Percentiles rank a stretch among this genome's conserved stretches.
Conservation (phyloP, 2,888 invertebrate genomes). For the Odiellus spinosus region DNA sequence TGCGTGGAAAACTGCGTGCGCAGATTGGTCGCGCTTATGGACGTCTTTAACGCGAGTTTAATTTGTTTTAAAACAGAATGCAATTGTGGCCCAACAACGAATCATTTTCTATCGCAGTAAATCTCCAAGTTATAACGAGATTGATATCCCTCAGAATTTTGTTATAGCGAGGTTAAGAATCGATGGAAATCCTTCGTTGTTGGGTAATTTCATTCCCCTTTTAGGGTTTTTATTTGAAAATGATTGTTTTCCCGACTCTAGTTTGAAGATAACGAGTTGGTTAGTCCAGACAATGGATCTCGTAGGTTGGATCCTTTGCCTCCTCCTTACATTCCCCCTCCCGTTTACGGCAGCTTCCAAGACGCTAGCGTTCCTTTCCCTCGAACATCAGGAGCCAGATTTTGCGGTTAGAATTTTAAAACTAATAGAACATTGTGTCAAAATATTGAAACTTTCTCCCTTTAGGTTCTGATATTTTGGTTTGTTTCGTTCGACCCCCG, state of each 20-base stretch:
- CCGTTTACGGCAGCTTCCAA: constrained; percentile 25
- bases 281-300: constrained; percentile 1
- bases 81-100: too few relatives aligned
- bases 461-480: constrained; percentile 42
- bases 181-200: too few relatives aligned
- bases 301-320: constrained; percentile 4
- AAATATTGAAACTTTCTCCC: not conserved
- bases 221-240: not conserved
- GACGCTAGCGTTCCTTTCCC: constrained; percentile 77
- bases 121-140: too few relatives aligned
- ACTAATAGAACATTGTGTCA: not conserved
- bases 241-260: not conserved
- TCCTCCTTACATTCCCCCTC: constrained; percentile 17
- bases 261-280: constrained; percentile 1
- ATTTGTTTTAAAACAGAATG: too few relatives aligned
- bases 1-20: constrained; percentile 74
- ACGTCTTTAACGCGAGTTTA: constrained; percentile 20
- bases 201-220: too few relatives aligned
- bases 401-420: constrained; percentile 59
- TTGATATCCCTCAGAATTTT: too few relatives aligned
- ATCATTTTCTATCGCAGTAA: too few relatives aligned
- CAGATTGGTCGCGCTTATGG: constrained; percentile 47
- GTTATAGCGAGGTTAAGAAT: too few relatives aligned
- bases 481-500: constrained; percentile 65
- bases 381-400: constrained; percentile 78